Percentiles rank a stretch among this genome's conserved stretches.
phyloP scores from a whole-genome alignment of 2,888 invertebrate genomes.

The Cosmia pyralina region DNA sequence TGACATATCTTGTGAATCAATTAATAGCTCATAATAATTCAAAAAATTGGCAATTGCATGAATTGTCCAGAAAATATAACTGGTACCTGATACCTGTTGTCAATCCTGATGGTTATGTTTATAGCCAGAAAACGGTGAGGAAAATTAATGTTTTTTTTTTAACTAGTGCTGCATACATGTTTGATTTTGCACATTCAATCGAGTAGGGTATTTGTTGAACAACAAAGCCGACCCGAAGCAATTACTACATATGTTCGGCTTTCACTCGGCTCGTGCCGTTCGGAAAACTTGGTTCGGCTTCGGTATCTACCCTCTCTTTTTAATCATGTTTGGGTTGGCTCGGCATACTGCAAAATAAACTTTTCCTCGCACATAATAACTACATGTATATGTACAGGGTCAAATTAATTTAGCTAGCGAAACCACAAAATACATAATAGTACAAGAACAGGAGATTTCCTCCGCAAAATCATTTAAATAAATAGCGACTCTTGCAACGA shows the following conservation, averaged over 20 bases:
- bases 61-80: constrained; percentile 86
- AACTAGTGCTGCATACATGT: not conserved
- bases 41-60: constrained; percentile 72
- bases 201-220: not conserved
- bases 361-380: not conserved
- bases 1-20: constrained; percentile 90
- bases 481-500: no score
- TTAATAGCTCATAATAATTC: constrained; percentile 82
- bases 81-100: constrained; percentile 93
- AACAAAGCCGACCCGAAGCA: not conserved
- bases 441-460: no score
- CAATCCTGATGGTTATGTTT: constrained; percentile 91
- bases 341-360: not conserved
- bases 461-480: no score
- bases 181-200: not conserved
- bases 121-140: constrained; percentile 66
- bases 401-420: no score
- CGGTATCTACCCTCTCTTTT: not conserved
- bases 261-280: not conserved
- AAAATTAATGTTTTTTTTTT: not conserved
- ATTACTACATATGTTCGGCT: not conserved
- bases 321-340: no score
- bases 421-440: no score
- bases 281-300: not conserved
- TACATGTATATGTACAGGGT: no score